Percentiles rank a stretch among this genome's conserved stretches.
Conservation (phyloP, 2,113 vertebrate genomes). For the Oryzias javanicus region DNA sequence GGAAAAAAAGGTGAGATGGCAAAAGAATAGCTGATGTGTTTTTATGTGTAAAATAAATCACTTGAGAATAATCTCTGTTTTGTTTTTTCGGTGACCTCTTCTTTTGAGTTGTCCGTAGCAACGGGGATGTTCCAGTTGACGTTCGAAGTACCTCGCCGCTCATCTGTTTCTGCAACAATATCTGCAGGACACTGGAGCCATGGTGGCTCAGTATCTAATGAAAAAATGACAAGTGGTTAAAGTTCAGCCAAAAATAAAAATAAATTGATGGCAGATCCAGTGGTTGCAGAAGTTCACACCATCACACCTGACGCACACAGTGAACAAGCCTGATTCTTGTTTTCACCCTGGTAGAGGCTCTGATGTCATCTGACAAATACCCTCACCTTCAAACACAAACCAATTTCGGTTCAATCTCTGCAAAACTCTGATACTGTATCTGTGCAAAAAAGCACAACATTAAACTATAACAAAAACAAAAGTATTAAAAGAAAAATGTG, state of each 20-base stretch:
- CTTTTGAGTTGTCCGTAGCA: conserved; percentile 86
- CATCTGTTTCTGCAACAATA: conserved; percentile 81
- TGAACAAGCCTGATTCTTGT: conserved; percentile 28
- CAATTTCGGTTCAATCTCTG: too few species aligned
- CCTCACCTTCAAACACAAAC: too few species aligned
- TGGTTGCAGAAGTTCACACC: conserved; percentile 8
- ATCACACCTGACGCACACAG: neutral
- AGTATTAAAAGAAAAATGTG: too few species aligned
- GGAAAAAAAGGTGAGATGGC: neutral
- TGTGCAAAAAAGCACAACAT: too few species aligned
- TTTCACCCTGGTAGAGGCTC: conserved; percentile 21
- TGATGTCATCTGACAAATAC: conserved; percentile 38
- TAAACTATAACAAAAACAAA: too few species aligned
- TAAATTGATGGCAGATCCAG: neutral
- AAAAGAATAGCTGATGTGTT: neutral
- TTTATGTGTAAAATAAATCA: too few species aligned
- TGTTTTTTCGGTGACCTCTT: conserved; percentile 77
- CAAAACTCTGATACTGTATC: too few species aligned
- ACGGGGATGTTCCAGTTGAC: conserved; percentile 84
- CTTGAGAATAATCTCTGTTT: neutral
- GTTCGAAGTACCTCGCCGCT: conserved; percentile 86
- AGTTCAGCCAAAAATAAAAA: neutral
- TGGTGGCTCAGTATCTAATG: conserved; percentile 86
- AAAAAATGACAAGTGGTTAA: neutral
- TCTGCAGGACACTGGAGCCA: conserved; percentile 84